phyloP scores from a whole-genome alignment of 2,888 invertebrate species.

The Calameuta idolon region DNA sequence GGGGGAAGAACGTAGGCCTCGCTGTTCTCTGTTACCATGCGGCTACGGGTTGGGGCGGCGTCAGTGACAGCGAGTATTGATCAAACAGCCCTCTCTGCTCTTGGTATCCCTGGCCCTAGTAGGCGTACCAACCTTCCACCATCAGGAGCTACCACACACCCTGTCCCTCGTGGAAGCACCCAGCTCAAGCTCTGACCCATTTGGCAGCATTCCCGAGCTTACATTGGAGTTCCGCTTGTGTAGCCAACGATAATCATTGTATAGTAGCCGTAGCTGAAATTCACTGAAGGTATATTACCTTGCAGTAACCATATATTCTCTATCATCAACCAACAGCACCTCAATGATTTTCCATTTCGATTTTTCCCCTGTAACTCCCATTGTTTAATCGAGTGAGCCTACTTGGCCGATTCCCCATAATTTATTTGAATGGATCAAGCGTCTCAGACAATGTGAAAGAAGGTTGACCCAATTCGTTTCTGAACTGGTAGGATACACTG shows the following conservation, averaged over 20 bases:
- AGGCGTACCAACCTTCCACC: constrained; percentile 27
- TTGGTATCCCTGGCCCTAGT: constrained; percentile 8
- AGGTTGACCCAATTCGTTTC: background rate
- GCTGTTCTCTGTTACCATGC: constrained; percentile 6
- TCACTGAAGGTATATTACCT: constrained; percentile 1
- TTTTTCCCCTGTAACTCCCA: background rate
- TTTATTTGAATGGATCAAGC: background rate
- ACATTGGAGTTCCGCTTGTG: constrained; percentile 44
- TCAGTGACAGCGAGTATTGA: constrained; percentile 54
- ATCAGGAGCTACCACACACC: constrained; percentile 18
- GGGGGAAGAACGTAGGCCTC: background rate
- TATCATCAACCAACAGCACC: background rate
- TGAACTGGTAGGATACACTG: background rate
- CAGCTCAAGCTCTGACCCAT: constrained; percentile 60
- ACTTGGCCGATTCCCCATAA: background rate
- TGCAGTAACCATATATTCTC: background rate
- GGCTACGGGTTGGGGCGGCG: constrained; percentile 22
- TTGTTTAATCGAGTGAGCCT: background rate
- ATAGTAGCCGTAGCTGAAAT: constrained; percentile 5
- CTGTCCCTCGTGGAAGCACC: constrained; percentile 33
- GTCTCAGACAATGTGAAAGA: background rate
- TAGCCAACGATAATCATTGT: constrained; percentile 45
- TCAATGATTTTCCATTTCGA: background rate
- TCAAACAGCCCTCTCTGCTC: constrained; percentile 47
- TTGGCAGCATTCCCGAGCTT: constrained; percentile 60